A percentile compares a stretch with the other conserved stretches of the same genome.
Conservation (phyloP, 2,888 invertebrate genomes). For the Eupithecia dodoneata region DNA sequence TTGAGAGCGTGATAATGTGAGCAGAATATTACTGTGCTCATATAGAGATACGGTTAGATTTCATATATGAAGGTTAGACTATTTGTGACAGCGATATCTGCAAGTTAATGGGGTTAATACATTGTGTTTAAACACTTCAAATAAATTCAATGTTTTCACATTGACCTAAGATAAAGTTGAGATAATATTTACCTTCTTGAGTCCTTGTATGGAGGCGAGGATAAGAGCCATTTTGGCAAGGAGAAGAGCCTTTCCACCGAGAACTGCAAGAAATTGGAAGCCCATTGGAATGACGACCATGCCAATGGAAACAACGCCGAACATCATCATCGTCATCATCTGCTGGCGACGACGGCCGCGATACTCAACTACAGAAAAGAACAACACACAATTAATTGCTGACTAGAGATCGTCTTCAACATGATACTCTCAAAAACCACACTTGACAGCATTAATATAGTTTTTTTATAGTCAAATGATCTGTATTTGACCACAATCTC, state of each 20-base stretch:
- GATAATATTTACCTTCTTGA: slow-evolving; percentile 85
- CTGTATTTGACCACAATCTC: too few species aligned
- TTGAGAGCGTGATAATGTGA: slow-evolving; percentile 18
- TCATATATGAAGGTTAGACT: slow-evolving; percentile 17
- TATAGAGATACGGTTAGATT: slow-evolving; percentile 16
- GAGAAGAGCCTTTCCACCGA: slow-evolving; percentile 91
- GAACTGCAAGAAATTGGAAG: slow-evolving; percentile 92
- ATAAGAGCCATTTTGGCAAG: slow-evolving; percentile 92
- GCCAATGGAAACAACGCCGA: slow-evolving; percentile 90
- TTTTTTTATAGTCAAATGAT: too few species aligned
- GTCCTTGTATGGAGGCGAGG: slow-evolving; percentile 90
- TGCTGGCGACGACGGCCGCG: slow-evolving; percentile 86
- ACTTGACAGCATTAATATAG: not conserved
- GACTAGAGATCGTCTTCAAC: not conserved
- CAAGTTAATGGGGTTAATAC: slow-evolving; percentile 24
- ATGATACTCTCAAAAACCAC: not conserved
- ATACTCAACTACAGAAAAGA: slow-evolving; percentile 61
- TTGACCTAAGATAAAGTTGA: not conserved
- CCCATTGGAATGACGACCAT: slow-evolving; percentile 92
- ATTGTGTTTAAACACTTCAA: not conserved
- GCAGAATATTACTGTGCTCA: slow-evolving; percentile 13
- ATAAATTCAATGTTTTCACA: slow-evolving; percentile 2
- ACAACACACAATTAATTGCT: not conserved
- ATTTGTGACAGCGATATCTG: slow-evolving; percentile 23
- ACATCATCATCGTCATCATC: slow-evolving; percentile 91